Evolutionary conservation across 1,140 invertebrate genomes (phyloP), one percentile per base, ranked within the genome.

Genomic region (Plectrocnemia conspersa): DNA sequence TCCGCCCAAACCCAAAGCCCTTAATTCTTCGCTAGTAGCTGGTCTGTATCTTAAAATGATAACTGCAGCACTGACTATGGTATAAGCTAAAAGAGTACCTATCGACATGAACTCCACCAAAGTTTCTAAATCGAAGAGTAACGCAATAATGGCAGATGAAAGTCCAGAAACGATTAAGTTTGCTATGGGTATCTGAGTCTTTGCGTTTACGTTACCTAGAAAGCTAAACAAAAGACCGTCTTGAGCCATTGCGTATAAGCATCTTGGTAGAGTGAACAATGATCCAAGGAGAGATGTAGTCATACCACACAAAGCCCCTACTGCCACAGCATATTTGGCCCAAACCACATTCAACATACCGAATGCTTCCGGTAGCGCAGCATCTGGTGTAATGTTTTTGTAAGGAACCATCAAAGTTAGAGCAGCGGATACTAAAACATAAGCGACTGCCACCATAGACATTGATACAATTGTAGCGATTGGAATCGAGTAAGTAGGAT

Each of bases 21-120:
- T 73, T 9, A 74, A 69, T 29, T 78, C 75, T 7, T 69, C 63
- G 7, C 71, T 52, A 10, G 73, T 71, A 3, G 72, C 58, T 0
- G 88, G 88, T 19, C 83, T 72, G 67, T 91, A 92, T 25, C 91
- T 79, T 13, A 95, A 68, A 24, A 95, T 85, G 32, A 95, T 90
- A 2, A 95, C 88, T 50, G 87, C 86, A 10, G 88, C 87, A 52
- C 89, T 90, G 1, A 95, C 91, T 23, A 94, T 91, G 3, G 90
- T 93, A 65, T 94, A 95, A 0, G 91, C 91, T 45, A 93, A 69
- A 6, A 95, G 77, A 0, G 91, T 95, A 0, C 92, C 92, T 61
- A 95, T 94, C 0, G 90, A 93, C 88, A 95, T 91, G 64, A 95
- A 93, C 64, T 97, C 93, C 1, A 96, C 91, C 11, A 96, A 75